Percentiles rank a stretch among this genome's conserved stretches.
These are phyloP conservation scores for Megalops atlanticus DNA, from an alignment of 2,113 vertebrate genomes.

Conservation along the genomic window DNA sequence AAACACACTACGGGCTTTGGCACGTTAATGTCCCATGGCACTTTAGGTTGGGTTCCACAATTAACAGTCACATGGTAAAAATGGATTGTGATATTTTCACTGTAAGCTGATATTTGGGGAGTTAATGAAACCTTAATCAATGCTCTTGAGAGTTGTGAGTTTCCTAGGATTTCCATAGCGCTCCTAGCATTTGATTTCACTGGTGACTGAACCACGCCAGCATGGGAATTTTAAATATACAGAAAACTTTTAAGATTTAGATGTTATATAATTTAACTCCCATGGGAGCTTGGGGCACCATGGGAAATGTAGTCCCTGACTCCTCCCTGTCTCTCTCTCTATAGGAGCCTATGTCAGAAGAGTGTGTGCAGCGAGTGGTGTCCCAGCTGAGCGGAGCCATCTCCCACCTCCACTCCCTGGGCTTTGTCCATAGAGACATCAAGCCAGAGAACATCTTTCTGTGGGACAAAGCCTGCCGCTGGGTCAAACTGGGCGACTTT, in stretches of 20 bases:
- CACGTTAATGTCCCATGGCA: not conserved
- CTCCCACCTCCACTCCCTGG: slow-evolving; percentile 82
- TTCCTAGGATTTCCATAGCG: not conserved
- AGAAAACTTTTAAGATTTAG: too few species aligned
- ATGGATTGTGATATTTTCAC: not conserved
- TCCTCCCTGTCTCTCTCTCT: slow-evolving; percentile 32
- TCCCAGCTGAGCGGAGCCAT: slow-evolving; percentile 82
- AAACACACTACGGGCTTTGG: too few species aligned
- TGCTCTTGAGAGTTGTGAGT: too few species aligned
- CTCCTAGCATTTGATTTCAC: too few species aligned
- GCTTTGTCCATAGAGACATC: slow-evolving; percentile 87
- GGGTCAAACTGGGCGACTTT: slow-evolving; percentile 87
- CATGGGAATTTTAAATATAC: too few species aligned
- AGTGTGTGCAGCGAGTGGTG: slow-evolving; percentile 75
- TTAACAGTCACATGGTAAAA: too few species aligned
- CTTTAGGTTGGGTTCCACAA: not conserved
- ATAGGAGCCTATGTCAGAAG: slow-evolving; percentile 71
- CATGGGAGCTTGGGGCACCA: too few species aligned
- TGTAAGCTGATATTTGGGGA: not conserved
- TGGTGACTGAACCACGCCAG: too few species aligned
- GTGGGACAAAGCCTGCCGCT: slow-evolving; percentile 78
- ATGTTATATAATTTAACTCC: too few species aligned
- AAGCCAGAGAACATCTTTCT: slow-evolving; percentile 92
- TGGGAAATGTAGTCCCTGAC: not conserved
- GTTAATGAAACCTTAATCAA: too few species aligned